Percentiles rank a stretch among this genome's conserved stretches.
Evolutionary conservation across 2,888 invertebrate genomes (phyloP).

Genomic region (Tachina lurida): DNA sequence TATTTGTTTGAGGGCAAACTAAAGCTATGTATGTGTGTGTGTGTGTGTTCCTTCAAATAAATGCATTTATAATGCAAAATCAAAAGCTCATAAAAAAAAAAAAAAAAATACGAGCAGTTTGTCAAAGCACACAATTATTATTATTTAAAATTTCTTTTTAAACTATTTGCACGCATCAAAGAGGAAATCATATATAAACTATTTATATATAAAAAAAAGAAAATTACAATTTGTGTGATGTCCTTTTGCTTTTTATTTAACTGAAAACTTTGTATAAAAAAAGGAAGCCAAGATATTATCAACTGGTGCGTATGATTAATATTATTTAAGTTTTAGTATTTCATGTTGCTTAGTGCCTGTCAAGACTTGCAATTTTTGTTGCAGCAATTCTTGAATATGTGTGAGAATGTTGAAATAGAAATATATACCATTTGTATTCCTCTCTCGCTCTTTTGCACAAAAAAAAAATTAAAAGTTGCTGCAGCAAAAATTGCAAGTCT

Average conservation of each 20-base stretch:
- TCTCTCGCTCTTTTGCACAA: too few species aligned
- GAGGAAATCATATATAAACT: neutral
- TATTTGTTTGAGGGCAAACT: conserved; percentile 27
- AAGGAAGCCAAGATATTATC: neutral
- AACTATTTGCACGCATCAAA: conserved; percentile 36
- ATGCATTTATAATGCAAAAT: conserved; percentile 9
- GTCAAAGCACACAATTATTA: conserved; percentile 53
- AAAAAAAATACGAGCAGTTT: conserved; percentile 16
- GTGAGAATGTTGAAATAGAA: too few species aligned
- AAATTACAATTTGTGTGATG: conserved; percentile 26
- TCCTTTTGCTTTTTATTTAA: conserved; percentile 16
- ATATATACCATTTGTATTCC: too few species aligned
- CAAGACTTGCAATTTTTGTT: too few species aligned
- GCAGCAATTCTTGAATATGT: too few species aligned
- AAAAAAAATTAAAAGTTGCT: too few species aligned
- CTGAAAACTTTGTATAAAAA: neutral
- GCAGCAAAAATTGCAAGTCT: too few species aligned
- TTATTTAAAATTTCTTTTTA: conserved; percentile 38
- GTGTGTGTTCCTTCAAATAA: neutral
- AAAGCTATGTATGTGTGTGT: neutral
- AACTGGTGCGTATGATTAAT: conserved; percentile 49
- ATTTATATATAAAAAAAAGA: neutral
- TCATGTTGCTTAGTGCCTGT: conserved; percentile 24
- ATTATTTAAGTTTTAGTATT: neutral
- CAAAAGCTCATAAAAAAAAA: conserved; percentile 17